Conservation (phyloP, 2,888 invertebrate species). For the Callyntrura guangdongensis region DNA sequence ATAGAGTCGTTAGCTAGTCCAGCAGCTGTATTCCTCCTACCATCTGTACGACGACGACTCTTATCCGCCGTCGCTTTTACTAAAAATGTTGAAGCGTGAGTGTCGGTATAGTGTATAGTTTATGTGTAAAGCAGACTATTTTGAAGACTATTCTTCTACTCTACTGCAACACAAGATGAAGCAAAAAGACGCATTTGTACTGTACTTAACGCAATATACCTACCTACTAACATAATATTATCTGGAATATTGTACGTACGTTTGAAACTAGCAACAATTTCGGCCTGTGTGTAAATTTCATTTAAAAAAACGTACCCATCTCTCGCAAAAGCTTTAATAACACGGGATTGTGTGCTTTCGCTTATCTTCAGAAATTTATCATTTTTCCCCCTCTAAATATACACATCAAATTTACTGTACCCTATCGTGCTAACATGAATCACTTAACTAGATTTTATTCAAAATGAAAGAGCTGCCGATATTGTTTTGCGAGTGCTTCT, state of each 20-base stretch:
- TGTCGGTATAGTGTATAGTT: too few species aligned
- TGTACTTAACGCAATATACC: too few species aligned
- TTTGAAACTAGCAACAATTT: too few species aligned
- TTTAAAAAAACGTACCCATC: too few species aligned
- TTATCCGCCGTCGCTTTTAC: neutral
- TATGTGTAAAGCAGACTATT: neutral
- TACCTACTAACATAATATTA: too few species aligned
- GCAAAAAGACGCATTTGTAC: too few species aligned
- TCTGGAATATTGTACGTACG: too few species aligned
- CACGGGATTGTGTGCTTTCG: too few species aligned
- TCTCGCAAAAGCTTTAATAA: too few species aligned
- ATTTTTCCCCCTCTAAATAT: neutral
- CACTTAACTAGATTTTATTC: neutral
- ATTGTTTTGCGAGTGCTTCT: conserved; percentile 8
- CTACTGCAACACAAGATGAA: neutral
- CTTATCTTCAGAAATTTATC: neutral
- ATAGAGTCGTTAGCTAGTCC: conserved; percentile 72
- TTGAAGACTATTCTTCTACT: neutral
- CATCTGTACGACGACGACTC: neutral
- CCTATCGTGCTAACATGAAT: neutral
- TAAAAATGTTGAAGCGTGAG: too few species aligned
- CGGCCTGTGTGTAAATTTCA: too few species aligned
- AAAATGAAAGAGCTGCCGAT: neutral
- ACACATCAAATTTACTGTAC: neutral
- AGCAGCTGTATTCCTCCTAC: neutral